Evolutionary conservation across 2,113 vertebrate genomes (phyloP).

Genomic region (Cephalopterus ornatus): DNA sequence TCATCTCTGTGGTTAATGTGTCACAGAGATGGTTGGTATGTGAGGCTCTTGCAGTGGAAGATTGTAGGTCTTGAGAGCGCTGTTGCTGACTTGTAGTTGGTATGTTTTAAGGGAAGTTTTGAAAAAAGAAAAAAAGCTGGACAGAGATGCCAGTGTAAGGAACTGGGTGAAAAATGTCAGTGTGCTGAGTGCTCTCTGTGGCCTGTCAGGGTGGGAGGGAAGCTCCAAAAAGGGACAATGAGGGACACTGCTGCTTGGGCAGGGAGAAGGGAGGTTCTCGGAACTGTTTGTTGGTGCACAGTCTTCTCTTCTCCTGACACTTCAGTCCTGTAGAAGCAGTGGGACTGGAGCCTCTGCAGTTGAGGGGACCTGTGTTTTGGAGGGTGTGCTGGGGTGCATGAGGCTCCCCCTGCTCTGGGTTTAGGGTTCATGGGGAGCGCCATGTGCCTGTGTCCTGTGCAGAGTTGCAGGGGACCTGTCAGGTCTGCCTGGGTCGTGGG

Average conservation of each 20-base stretch:
- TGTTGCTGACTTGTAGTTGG: neutral
- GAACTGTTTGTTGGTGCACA: neutral
- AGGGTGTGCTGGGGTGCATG: neutral
- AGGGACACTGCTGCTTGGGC: neutral
- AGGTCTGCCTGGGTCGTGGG: neutral
- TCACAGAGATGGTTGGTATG: conserved; percentile 23
- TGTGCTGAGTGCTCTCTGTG: neutral
- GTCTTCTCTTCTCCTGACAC: neutral
- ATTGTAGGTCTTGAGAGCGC: neutral
- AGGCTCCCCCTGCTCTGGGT: neutral
- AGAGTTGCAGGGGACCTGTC: fast-evolving
- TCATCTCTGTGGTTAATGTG: conserved; percentile 60
- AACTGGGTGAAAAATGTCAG: neutral
- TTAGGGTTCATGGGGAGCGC: neutral
- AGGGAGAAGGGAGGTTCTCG: neutral
- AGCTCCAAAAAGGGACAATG: neutral
- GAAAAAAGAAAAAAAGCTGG: neutral
- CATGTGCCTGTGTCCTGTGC: fast-evolving
- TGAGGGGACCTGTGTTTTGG: neutral
- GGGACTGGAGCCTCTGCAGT: neutral
- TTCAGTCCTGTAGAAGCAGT: neutral
- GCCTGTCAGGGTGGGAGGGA: neutral
- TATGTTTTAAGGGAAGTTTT: neutral
- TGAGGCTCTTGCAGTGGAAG: neutral
- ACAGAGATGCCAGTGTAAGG: neutral